These are phyloP conservation scores for Scaptomyza pallida DNA, from an alignment of 1,140 invertebrate genomes.

Conservation along the genomic window DNA sequence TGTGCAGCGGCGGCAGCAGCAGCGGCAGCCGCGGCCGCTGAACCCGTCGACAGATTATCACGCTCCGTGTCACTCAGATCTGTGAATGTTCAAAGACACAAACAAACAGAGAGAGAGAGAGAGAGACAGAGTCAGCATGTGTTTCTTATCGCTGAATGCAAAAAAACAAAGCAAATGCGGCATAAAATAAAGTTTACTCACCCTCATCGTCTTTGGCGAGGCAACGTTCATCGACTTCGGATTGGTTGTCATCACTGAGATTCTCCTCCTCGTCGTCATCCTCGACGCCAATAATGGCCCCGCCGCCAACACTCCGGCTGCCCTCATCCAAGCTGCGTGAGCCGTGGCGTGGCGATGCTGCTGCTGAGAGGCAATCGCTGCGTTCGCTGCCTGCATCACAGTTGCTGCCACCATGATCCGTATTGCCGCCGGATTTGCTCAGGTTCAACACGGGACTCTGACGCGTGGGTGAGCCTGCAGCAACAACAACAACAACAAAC, in stretches of 20 bases:
- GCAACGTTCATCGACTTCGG: conserved; percentile 83
- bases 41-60: conserved; percentile 81
- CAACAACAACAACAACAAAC: conserved; percentile 5
- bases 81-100: conserved; percentile 86
- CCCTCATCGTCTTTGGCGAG: conserved; percentile 94
- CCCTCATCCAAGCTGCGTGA: conserved; percentile 75
- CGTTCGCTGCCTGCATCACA: conserved; percentile 86
- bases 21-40: conserved; percentile 68
- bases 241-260: conserved; percentile 92
- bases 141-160: conserved; percentile 21
- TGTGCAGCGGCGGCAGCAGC: conserved; percentile 68
- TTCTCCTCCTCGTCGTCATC: conserved; percentile 91
- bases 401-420: conserved; percentile 85
- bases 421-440: conserved; percentile 90
- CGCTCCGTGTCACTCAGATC: conserved; percentile 82
- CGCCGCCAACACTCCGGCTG: conserved; percentile 86
- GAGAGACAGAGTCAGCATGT: conserved; percentile 28
- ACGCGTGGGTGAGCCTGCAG: conserved; percentile 92
- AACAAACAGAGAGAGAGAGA: conserved; percentile 69
- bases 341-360: conserved; percentile 84
- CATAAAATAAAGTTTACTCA: conserved; percentile 85
- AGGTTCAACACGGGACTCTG: conserved; percentile 95
- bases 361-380: conserved; percentile 85
- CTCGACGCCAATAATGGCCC: conserved; percentile 82
- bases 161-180: conserved; percentile 4